Evolutionary conservation across 2,113 vertebrate species (phyloP).

Genomic region (Carettochelys insculpta): DNA sequence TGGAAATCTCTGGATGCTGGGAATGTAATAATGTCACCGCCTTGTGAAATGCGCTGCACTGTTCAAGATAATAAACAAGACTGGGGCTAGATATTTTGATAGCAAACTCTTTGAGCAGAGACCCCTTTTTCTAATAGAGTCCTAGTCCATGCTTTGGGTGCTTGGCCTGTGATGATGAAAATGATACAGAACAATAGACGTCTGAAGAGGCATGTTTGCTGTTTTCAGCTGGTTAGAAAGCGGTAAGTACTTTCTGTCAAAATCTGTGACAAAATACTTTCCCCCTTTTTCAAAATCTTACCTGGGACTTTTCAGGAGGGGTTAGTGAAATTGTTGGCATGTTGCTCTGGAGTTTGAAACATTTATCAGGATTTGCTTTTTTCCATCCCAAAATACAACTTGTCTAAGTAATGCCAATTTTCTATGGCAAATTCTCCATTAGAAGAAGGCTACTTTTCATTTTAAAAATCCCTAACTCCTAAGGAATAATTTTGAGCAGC

Average conservation of each 20-base stretch:
- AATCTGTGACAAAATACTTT: neutral
- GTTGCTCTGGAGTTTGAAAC: neutral
- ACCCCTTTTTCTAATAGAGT: neutral
- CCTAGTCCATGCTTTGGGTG: neutral
- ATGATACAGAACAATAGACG: accelerated
- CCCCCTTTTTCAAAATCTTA: neutral
- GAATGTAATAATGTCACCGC: neutral
- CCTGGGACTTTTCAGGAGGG: neutral
- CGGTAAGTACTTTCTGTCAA: neutral
- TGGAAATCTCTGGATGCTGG: neutral
- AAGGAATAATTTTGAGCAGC: neutral
- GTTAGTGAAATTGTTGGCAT: neutral
- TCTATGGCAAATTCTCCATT: neutral
- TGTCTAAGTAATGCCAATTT: neutral
- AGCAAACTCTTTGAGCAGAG: neutral
- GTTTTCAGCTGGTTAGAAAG: neutral
- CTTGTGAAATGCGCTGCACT: neutral
- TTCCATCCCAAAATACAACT: neutral
- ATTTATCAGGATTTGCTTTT: neutral
- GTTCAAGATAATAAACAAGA: neutral
- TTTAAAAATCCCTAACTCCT: neutral
- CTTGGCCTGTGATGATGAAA: neutral
- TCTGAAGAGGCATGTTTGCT: neutral
- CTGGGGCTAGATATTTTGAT: neutral
- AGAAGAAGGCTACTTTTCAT: neutral